Percentiles rank a stretch among this genome's conserved stretches.
Evolutionary conservation across 2,888 invertebrate species (phyloP).

Genomic region (Apotomis betuletana): DNA sequence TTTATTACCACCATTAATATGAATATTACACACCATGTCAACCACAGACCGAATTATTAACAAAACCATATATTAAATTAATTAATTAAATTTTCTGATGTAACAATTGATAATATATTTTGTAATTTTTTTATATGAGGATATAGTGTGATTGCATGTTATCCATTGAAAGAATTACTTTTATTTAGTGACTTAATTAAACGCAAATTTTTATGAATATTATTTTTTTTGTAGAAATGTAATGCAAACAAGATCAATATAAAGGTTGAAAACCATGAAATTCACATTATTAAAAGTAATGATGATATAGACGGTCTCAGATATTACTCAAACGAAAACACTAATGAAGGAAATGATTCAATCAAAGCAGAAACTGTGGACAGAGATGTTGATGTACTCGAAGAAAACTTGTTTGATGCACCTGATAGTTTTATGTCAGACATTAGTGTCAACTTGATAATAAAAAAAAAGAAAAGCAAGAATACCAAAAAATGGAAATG

Average conservation of each 20-base stretch:
- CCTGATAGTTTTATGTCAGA: conserved; percentile 12
- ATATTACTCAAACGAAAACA: conserved; percentile 5
- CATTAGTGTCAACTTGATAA: conserved; percentile 1
- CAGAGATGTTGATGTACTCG: conserved; percentile 3
- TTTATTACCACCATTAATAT: no score
- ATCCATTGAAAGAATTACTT: not conserved
- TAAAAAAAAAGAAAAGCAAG: conserved; percentile 14
- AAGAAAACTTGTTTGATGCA: conserved; percentile 13
- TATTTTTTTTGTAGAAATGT: conserved; percentile 23
- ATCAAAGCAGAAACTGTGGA: conserved; percentile 26
- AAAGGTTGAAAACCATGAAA: conserved; percentile 26
- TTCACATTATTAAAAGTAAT: conserved; percentile 3
- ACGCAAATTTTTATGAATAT: not conserved
- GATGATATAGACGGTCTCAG: not conserved
- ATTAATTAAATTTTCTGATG: no score
- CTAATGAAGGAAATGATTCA: not conserved
- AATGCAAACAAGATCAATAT: conserved; percentile 9
- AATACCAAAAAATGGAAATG: conserved; percentile 39
- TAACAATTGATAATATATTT: no score
- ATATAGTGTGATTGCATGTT: no score
- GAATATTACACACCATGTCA: no score
- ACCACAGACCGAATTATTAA: no score
- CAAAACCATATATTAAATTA: no score
- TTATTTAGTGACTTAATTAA: not conserved
- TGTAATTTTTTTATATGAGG: no score